Base-by-base conservation (phyloP, 2,797 vertebrate species). In the Acrossocheilus wenchowensis region DNA sequence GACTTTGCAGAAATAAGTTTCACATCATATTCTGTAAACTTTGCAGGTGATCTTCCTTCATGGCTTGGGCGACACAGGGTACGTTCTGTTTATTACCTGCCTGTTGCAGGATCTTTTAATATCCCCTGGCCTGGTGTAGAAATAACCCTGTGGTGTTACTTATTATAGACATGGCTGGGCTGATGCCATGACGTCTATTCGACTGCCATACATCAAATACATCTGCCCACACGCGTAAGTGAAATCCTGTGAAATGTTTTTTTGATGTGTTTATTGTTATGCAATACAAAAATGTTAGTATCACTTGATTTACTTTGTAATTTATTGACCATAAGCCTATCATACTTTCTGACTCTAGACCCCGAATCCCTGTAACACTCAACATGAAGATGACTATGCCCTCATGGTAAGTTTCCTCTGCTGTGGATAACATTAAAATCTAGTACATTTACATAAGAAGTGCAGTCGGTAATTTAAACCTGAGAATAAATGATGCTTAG, bases 161-260 rank as follows among this genome's bases (percentile, higher is more conserved):
- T 87, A 88, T 91, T 91, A 86, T 93, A 99, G 98, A 91, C 97
- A 98, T 89, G 97, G 97, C 91, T 99, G 98, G 98, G 97, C 97
- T 54, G 97, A 99, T 0, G 88, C 96, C 81, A 91, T 99, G 92
- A 96, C 93, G 45, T 93, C 93, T 90, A 98, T 98, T 93, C 95
- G 95, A 93, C 96, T 97, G 89, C 97, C 98, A 90, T 95, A 99
- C 0, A 95, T 99, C 93, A 99, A 99, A 88, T 97, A 98, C 89
- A 99, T 99, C 92, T 99, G 97, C 90, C 98, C 98, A 90, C 96
- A 99, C 6, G 98, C 98, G 98, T 99, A 90, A 97, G 98, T 95
- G 72, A 74, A 71, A 39, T 15, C 14, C 36, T 62, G 19, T n/a
- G 52, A 64, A 52, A 6, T 48, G 23, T 30, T 9, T 66, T 30